Conservation (phyloP, 2,888 invertebrate species). For the Drosophila meridiana region DNA sequence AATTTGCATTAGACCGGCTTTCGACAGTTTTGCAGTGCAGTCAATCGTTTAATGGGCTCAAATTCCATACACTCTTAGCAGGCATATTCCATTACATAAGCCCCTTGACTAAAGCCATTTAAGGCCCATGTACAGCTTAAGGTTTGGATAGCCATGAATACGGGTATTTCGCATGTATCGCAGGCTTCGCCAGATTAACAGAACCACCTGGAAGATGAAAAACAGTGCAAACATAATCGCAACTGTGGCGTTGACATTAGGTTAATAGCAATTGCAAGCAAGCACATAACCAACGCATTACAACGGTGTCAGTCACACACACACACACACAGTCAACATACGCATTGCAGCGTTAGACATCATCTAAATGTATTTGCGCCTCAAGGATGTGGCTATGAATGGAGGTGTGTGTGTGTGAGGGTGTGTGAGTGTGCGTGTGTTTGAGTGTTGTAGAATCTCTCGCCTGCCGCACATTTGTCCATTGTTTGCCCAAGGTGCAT, state of each 20-base stretch:
- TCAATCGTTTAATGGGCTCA: constrained; percentile 2
- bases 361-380: constrained; percentile 48
- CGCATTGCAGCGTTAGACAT: constrained; percentile 42
- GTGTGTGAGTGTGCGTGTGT: neutral
- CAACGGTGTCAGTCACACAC: constrained; percentile 27
- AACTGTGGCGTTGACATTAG: constrained; percentile 62
- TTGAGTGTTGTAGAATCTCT: constrained; percentile 3
- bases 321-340: constrained; percentile 23
- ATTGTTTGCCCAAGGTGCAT: constrained; percentile 75
- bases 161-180: constrained; percentile 1
- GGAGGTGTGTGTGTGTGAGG: too few species aligned
- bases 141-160: constrained; percentile 10
- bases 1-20: neutral
- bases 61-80: neutral
- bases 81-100: neutral
- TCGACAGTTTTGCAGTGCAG: neutral
- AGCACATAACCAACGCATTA: constrained; percentile 48
- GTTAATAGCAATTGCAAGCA: constrained; percentile 52
- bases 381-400: constrained; percentile 6
- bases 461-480: constrained; percentile 43
- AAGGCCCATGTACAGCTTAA: neutral
- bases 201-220: constrained; percentile 25
- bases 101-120: neutral
- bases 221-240: constrained; percentile 48
- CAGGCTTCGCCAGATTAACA: constrained; percentile 22